Evolutionary conservation across 92 coral and sea anemone genomes (phyloP), one percentile per base, ranked within the genome.

Genomic region (Parazoanthus swiftii): DNA sequence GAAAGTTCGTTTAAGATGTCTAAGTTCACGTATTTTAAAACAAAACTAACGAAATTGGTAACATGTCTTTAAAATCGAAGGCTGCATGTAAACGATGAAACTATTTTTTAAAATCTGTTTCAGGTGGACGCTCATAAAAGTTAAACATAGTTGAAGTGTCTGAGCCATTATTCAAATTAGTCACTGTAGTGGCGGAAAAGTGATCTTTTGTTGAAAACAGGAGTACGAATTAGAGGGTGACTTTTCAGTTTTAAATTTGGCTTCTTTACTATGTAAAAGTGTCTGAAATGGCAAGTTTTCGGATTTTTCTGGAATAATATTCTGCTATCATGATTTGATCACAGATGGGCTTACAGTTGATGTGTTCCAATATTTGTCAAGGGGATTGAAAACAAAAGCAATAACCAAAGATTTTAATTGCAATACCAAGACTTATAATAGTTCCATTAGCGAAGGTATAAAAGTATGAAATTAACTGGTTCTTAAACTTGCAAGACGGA

Each of bases 151-250:
- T 38, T 21, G 25, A 39, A 63, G 70, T 63, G 51, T 14, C 80
- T 76, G 80, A 76, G 7, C 48, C 43, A 72, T 29, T 72, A 72
- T 72, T 72, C 76, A 72, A 72, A 72, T 72, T 72, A 72, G 16
- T 72, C 5, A 29, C 6, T 26, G 26, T 44, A 8, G 14, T 16
- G 39, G 14, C 80, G 14, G 50, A 76, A 76, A 76, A 39, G 51
- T 76, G 42, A 4, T 26, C 76, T 13, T 10, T 26, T 72, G 20
- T 72, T 72, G 13, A 74, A 37, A 74, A 26, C 70, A 63, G 8
- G 70, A 23, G n/a, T 63, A 23, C 25, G 25, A 3, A 20, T 54
- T 54, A 3, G 26, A 63, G 3, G 21, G 70, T 6, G 70, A 54
- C 14, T 54, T 54, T 46, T 46, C 8, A 46, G 8, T 46, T 58